Evolutionary conservation across 1,140 invertebrate species (phyloP), one percentile per base, ranked within the genome.

Genomic region (Semibalanus balanoides): DNA sequence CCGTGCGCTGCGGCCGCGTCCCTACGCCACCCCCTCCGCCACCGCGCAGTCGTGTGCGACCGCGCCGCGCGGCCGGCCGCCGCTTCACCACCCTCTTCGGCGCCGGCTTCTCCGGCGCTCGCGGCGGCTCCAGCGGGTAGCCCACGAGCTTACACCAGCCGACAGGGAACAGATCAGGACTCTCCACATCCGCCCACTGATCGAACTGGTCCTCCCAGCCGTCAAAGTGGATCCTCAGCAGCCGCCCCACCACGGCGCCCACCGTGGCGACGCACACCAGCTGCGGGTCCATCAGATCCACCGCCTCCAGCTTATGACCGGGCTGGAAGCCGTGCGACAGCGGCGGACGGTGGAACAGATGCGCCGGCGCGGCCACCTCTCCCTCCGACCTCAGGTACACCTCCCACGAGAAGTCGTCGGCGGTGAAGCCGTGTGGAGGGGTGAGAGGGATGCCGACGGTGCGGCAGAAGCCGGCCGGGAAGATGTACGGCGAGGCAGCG

Each of bases 161-260:
- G 74, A 97, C 93, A 9, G 96, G 96, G 86, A 97, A 99, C 79
- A 99, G 92, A 83, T 98, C 96, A 0, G 95, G 92, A 80, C 93
- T 95, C 81, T 94, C 90, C 84, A 93, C 95, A 85, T 98, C 96
- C 78, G 97, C 85, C 96, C 96, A 98, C 84, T 98, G 96, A 85
- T 98, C 96, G 84, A 95, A 98, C 81, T 95, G 92, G 74, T 93
- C 91, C 79, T 96, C 95, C 96, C 96, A 99, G 9, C 96, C 35
- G 70, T 72, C 70, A 27, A 72, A 72, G 19, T 72, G 70, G 28
- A 72, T 30, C 25, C 70, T 11, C n/a, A 72, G 29, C 70, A 72
- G 70, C 7, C 70, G 70, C 9, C 70, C 70, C 7, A 28, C n/a
- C 29, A 72, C 70, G n/a, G n/a, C n/a, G 19, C 11, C n/a, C 70